phyloP scores from a whole-genome alignment of 35 echinoderm and acorn worm species.

The Lytechinus pictus region DNA sequence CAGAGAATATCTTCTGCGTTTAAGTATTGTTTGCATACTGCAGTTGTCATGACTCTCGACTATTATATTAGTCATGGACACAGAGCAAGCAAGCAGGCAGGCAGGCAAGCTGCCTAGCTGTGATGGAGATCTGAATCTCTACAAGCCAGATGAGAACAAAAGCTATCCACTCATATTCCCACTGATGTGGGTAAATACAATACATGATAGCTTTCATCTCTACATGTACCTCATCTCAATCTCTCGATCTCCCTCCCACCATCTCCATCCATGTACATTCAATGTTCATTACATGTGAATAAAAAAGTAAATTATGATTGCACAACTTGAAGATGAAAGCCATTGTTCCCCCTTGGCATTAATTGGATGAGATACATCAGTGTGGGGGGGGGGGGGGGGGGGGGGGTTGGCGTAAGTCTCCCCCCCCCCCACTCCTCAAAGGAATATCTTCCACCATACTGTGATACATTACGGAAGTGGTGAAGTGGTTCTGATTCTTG shows the following conservation, averaged over 20 bases:
- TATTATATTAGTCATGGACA: constrained; percentile 6
- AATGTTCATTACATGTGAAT: not conserved
- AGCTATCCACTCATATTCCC: not conserved
- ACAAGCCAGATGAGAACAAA: constrained; percentile 4
- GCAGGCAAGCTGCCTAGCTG: not conserved
- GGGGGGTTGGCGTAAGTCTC: too few species aligned
- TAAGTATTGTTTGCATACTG: not conserved
- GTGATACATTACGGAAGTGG: too few species aligned
- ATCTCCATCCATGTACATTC: not conserved
- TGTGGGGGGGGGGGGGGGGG: too few species aligned
- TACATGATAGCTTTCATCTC: not conserved
- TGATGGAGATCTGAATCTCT: not conserved
- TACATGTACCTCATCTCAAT: not conserved
- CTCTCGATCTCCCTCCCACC: not conserved
- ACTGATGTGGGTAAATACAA: not conserved
- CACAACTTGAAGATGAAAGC: not conserved
- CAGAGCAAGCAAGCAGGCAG: not conserved
- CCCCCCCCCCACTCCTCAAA: too few species aligned
- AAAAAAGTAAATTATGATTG: not conserved
- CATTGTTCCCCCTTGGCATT: not conserved
- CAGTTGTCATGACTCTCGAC: not conserved
- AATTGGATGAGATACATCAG: not conserved
- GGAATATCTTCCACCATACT: too few species aligned
- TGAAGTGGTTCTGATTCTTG: too few species aligned
- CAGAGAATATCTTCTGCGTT: not conserved